Evolutionary conservation across 2,888 invertebrate species (phyloP), one percentile per base, ranked within the genome.

Genomic region (Arge pagana): DNA sequence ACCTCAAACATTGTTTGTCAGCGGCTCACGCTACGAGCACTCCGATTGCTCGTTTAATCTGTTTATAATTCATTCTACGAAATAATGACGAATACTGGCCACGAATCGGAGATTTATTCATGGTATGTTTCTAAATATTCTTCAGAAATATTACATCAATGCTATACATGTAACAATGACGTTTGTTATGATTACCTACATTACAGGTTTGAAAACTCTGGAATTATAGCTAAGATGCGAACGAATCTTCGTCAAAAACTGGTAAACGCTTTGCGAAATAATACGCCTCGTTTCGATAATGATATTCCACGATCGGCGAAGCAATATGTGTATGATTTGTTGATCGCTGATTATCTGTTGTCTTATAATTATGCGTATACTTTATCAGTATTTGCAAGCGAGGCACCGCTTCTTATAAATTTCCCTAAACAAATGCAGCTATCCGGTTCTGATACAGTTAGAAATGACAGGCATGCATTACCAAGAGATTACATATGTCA

Each of bases 331-430:
- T 70, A 74, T 19, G 76, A 76, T 61, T 59, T 76, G 50, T 55
- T 76, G 4, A 62, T 76, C 52, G 76, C 75, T 0, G 76, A 76
- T 48, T 76, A 76, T 59, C 60, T 76, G 24, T 71, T 71, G 53
- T 71, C 66, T 56, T 68, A 67, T 40, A 73, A 74, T 63, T 76
- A 74, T 37, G 65, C 67, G 13, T 76, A 74, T 43, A 68, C 76
- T 0, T 48, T 76, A 11, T 76, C 76, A 2, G 70, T 76, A 45
- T 74, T 76, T 48, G 68, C 76, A 10, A 76, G 76, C 31, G 76
- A 76, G 58, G 73, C 72, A 40, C 74, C 75, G 1, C 50, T 75
- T 21, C 64, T 76, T 36, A 61, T 72, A 11, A 66, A 76, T 56
- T 73, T 75, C 50, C 63, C 66, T 33, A 66, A 68, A 40, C 62